Base-by-base conservation (phyloP, 1,140 invertebrate genomes). In the Macrostomum lignano region DNA sequence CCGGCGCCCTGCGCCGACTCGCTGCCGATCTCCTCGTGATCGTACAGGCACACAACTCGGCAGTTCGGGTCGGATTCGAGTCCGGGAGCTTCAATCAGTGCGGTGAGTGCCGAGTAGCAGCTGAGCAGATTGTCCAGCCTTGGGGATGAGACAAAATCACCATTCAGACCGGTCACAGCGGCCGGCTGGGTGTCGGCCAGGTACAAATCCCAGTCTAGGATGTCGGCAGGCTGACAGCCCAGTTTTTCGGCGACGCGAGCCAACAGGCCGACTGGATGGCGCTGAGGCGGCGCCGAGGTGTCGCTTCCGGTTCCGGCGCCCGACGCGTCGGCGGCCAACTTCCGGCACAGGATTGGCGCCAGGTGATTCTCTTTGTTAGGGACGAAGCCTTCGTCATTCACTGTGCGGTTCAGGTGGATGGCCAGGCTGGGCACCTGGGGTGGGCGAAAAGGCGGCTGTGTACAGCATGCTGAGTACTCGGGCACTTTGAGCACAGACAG, bases 61-160 rank as follows among this genome's bases (percentile, higher is more conserved):
- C 62, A 44, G 32, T 55, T 58, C 21, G 47, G 25, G 22, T 64
- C 62, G 3, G 23, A 13, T 4, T 40, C n/a, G 21, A 36, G 43
- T 10, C 19, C n/a, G 36, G 24, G 29, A 32, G 40, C 44, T 19
- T 38, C 20, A 21, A 29, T 0, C 30, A 40, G 17, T 21, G 17
- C 29, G 22, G 25, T 17, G 13, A 1, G 28, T 23, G 4, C 35
- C 7, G 48, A 47, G 41, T 60, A 65, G 13, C 55, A 51, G 31
- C 58, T 61, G 6, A 63, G 42, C 35, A 62, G 48, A 41, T 65
- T 65, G 42, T 65, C 63, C 19, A 65, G 44, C 13, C 63, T 40
- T 7, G 60, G 58, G 9, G 58, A 48, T 36, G 55, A 62, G 17
- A 65, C 58, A 42, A 65, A 65, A 40, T 65, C 63, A 3, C 65